Percentiles rank a stretch among this genome's conserved stretches.
These are phyloP conservation scores for Apodemus speciosus DNA, from an alignment of 2,113 vertebrate species.

Conservation along the genomic window DNA sequence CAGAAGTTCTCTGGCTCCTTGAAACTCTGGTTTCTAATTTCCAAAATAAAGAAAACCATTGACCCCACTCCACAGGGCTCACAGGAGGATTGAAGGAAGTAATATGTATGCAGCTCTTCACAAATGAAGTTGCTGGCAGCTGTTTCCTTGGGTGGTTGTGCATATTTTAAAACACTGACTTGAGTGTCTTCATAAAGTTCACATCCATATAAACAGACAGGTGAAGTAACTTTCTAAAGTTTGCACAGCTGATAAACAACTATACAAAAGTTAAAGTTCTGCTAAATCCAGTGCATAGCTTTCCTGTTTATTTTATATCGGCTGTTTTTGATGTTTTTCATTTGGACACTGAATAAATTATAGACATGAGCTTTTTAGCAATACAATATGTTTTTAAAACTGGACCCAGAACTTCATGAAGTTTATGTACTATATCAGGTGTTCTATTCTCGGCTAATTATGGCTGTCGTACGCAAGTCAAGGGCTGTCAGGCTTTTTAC, in stretches of 20 bases:
- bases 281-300: background rate
- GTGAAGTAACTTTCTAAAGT: background rate
- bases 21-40: background rate
- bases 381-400: background rate
- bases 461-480: background rate
- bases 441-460: background rate
- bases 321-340: background rate
- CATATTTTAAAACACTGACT: background rate
- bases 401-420: background rate
- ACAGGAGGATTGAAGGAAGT: background rate
- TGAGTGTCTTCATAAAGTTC: background rate
- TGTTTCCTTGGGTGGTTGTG: background rate
- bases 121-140: background rate
- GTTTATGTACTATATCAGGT: background rate
- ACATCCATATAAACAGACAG: background rate
- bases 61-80: background rate
- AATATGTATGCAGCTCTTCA: background rate
- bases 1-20: background rate
- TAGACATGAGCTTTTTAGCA: background rate
- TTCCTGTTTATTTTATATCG: background rate
- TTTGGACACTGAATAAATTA: background rate
- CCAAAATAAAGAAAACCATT: background rate
- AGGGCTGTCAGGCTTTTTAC: background rate
- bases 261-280: background rate
- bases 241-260: background rate